Conservation (phyloP, 2,113 vertebrate species). For the Muntiacus reevesi region DNA sequence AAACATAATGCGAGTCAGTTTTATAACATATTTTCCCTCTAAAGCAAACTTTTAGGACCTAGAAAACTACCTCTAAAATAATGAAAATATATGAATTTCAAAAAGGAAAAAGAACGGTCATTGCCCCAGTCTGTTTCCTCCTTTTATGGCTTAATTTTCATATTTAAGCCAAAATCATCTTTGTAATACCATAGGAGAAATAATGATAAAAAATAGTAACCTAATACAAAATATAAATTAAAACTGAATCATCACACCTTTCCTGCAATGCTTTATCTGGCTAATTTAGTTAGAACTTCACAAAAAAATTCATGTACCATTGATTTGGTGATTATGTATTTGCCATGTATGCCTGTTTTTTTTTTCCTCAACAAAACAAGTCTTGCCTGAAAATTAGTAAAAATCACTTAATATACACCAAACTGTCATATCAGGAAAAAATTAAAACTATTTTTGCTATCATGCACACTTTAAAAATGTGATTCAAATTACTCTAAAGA, state of each 20-base stretch:
- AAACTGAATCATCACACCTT: slow-evolving; percentile 22
- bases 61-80: not conserved
- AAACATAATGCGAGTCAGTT: not conserved
- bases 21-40: not conserved
- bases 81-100: not conserved
- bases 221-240: not conserved
- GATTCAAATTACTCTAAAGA: slow-evolving; percentile 43
- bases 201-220: not conserved
- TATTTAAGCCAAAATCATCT: not conserved
- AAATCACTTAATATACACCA: not conserved
- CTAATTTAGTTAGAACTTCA: not conserved
- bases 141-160: not conserved
- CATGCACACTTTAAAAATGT: slow-evolving; percentile 28
- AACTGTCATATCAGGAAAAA: not conserved
- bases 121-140: not conserved
- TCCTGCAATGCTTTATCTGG: not conserved
- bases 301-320: not conserved
- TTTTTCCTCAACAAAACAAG: not conserved
- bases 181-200: slow-evolving; percentile 11
- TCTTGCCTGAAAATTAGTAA: slow-evolving; percentile 20
- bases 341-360: not conserved
- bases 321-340: not conserved
- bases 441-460: slow-evolving; percentile 2
- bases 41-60: not conserved
- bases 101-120: not conserved